Percentiles rank a stretch among this genome's conserved stretches.
Evolutionary conservation across 2,888 invertebrate species (phyloP).

Genomic region (Eupeodes luniger): DNA sequence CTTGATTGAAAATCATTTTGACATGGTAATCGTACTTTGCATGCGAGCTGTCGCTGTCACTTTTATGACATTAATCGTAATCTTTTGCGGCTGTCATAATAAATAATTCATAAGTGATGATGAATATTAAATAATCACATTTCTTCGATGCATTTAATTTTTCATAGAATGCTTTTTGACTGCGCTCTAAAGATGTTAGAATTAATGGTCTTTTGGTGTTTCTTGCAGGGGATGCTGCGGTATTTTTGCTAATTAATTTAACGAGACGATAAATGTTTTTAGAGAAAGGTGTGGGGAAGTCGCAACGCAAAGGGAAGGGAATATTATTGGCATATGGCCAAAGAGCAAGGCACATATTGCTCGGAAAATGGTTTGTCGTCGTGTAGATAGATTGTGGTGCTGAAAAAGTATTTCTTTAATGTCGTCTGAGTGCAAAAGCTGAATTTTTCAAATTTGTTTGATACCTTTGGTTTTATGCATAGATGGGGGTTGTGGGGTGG

Average conservation of each 20-base stretch:
- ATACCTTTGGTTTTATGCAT: background rate
- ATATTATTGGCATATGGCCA: slow-evolving; percentile 54
- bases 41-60: slow-evolving; percentile 11
- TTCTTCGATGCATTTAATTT: slow-evolving; percentile 36
- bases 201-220: slow-evolving; percentile 36
- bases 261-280: slow-evolving; percentile 6
- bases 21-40: background rate
- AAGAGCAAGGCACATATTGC: slow-evolving; percentile 13
- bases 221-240: slow-evolving; percentile 8
- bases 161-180: background rate
- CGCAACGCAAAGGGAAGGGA: background rate
- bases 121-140: slow-evolving; percentile 65
- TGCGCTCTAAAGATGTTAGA: background rate
- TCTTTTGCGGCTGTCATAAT: slow-evolving; percentile 58
- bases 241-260: slow-evolving; percentile 66
- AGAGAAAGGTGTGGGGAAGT: slow-evolving; percentile 29
- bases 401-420: slow-evolving; percentile 59
- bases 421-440: slow-evolving; percentile 36
- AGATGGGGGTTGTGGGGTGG: background rate
- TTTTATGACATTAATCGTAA: slow-evolving; percentile 38
- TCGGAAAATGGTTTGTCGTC: background rate
- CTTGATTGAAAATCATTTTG: background rate
- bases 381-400: slow-evolving; percentile 43
- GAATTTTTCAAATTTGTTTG: slow-evolving; percentile 47
- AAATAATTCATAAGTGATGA: slow-evolving; percentile 67